Evolutionary conservation across 1,140 invertebrate species (phyloP).

Genomic region (Saccostrea glomerata): DNA sequence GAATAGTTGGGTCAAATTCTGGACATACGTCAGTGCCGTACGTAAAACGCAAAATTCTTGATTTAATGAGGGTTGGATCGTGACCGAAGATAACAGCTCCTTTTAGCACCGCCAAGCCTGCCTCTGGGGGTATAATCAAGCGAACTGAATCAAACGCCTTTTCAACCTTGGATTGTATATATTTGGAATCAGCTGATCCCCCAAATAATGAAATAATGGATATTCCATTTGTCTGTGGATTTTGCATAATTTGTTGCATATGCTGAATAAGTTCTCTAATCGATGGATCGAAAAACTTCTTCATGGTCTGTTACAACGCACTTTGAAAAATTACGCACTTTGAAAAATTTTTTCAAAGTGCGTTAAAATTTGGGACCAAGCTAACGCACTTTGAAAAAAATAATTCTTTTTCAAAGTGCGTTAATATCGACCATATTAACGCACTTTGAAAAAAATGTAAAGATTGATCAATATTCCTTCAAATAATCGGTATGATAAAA

Average conservation of each 20-base stretch:
- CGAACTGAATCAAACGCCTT: not conserved
- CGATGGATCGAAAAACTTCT: constrained; percentile 40
- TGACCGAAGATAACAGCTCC: constrained; percentile 55
- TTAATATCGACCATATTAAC: too few species aligned
- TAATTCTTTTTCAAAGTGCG: too few species aligned
- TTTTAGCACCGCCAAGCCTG: constrained; percentile 45
- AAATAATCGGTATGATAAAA: too few species aligned
- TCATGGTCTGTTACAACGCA: too few species aligned
- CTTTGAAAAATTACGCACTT: too few species aligned
- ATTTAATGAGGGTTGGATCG: constrained; percentile 30
- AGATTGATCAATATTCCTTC: too few species aligned
- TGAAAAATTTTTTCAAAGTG: too few species aligned
- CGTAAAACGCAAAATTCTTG: constrained; percentile 17
- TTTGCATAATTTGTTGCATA: constrained; percentile 12
- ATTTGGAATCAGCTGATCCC: constrained; percentile 46
- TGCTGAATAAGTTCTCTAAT: constrained; percentile 28
- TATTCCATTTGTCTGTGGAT: not conserved
- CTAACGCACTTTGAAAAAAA: too few species aligned
- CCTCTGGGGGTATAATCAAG: constrained; percentile 26
- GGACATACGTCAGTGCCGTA: constrained; percentile 25
- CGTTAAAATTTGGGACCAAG: too few species aligned
- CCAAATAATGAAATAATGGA: constrained; percentile 44
- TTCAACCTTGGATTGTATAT: constrained; percentile 22
- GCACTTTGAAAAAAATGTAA: too few species aligned
- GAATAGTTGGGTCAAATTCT: not conserved